phyloP scores from a whole-genome alignment of 2,797 vertebrate species.

The Micromesistius poutassou region DNA sequence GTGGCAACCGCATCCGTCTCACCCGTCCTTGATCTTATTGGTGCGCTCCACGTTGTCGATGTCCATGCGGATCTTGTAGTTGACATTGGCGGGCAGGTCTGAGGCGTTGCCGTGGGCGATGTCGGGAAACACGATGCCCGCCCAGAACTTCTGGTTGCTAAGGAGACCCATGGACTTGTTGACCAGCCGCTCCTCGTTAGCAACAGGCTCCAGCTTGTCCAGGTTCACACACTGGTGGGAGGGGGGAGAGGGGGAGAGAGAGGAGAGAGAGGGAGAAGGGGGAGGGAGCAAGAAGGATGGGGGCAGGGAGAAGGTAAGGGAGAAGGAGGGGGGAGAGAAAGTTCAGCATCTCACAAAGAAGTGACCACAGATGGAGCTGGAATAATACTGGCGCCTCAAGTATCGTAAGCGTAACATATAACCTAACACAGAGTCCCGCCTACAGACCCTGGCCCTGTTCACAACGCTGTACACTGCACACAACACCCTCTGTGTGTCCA shows the following conservation, averaged over 20 bases:
- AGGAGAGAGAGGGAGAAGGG: no score
- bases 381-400: no score
- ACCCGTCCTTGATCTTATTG: conserved; percentile 98
- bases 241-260: background rate
- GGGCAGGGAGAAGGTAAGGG: no score
- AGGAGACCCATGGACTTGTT: conserved; percentile 92
- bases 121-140: conserved; percentile 90
- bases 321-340: no score
- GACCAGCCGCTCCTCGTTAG: conserved; percentile 87
- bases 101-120: conserved; percentile 68
- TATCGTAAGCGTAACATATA: no score
- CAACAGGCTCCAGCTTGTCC: conserved; percentile 90
- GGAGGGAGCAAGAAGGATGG: background rate
- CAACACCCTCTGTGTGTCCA: no score
- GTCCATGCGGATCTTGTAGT: conserved; percentile 99
- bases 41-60: conserved; percentile 98
- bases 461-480: no score
- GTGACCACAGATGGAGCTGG: no score
- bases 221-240: conserved; percentile 88
- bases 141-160: conserved; percentile 93
- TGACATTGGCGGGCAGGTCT: conserved; percentile 85
- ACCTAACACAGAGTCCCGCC: no score
- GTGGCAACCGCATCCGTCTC: conserved; percentile 33
- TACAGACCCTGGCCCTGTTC: no score
- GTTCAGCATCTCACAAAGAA: no score